Evolutionary conservation across 2,888 invertebrate genomes (phyloP).

Genomic region (Adelognathus sp.): DNA sequence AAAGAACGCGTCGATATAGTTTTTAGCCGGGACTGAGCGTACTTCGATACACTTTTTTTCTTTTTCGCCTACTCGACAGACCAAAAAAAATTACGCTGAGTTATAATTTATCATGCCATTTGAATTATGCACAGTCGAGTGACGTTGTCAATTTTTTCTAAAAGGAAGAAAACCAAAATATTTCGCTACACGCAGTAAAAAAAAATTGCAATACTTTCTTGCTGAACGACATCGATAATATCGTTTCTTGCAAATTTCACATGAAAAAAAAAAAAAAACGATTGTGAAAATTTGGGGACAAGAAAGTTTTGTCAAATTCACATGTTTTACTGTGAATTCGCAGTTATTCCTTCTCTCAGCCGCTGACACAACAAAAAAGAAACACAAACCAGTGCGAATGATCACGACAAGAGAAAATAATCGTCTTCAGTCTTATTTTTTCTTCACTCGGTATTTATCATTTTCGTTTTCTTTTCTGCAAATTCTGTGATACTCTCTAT

Average conservation of each 20-base stretch:
- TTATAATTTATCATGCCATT: not conserved
- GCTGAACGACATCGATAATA: no score
- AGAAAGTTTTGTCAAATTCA: no score
- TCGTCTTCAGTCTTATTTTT: not conserved
- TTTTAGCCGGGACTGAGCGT: not conserved
- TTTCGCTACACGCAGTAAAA: no score
- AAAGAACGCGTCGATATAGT: slow-evolving; percentile 5
- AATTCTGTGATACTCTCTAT: not conserved
- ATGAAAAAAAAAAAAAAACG: not conserved
- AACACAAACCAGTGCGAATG: no score
- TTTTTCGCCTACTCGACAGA: not conserved
- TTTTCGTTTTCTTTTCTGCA: not conserved
- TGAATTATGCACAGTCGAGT: no score
- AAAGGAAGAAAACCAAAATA: no score
- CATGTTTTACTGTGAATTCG: no score
- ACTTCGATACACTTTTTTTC: not conserved
- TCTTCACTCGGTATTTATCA: not conserved
- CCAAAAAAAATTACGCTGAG: not conserved
- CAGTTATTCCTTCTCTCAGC: not conserved
- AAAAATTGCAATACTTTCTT: no score
- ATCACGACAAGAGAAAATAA: no score
- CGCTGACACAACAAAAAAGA: not conserved
- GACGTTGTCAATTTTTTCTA: no score
- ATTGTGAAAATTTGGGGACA: no score
- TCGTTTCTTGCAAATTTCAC: not conserved